Conservation (phyloP, 2,113 vertebrate genomes). For the Ceyx cyanopectus region DNA sequence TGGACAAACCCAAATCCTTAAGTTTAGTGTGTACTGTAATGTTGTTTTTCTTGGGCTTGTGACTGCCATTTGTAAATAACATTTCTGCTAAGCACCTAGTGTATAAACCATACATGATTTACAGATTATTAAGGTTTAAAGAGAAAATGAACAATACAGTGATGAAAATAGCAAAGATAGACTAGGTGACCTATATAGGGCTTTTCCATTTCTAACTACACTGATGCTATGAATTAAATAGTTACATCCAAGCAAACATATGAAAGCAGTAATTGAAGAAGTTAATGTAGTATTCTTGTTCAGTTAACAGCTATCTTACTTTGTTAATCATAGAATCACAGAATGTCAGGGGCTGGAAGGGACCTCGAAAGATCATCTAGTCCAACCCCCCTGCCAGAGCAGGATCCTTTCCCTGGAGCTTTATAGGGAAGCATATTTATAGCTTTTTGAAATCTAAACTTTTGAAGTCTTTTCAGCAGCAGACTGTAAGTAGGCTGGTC, state of each 20-base stretch:
- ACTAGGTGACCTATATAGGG: not conserved
- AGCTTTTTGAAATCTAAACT: conserved; percentile 3
- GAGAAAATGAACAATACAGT: not conserved
- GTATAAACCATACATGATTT: not conserved
- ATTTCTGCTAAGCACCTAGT: conserved; percentile 5
- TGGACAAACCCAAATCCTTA: not conserved
- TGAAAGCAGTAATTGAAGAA: not conserved
- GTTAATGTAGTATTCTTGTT: conserved; percentile 5
- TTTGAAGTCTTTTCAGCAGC: not conserved
- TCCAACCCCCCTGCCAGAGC: too few relatives aligned
- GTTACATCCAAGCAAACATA: not conserved
- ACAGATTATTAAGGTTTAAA: conserved; percentile 32
- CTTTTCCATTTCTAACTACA: not conserved
- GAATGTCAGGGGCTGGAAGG: too few relatives aligned
- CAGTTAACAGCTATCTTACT: not conserved
- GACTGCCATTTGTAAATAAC: conserved; percentile 14
- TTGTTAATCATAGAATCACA: not conserved
- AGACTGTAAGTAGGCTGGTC: not conserved
- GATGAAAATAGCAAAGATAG: not conserved
- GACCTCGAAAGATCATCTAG: too few relatives aligned
- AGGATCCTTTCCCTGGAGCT: not conserved
- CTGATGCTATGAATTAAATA: not conserved
- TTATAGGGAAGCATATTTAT: not conserved
- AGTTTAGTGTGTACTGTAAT: not conserved
- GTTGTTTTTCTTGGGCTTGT: not conserved